phyloP scores from a whole-genome alignment of 64 coral and sea anemone species.

The Orbicella faveolata region DNA sequence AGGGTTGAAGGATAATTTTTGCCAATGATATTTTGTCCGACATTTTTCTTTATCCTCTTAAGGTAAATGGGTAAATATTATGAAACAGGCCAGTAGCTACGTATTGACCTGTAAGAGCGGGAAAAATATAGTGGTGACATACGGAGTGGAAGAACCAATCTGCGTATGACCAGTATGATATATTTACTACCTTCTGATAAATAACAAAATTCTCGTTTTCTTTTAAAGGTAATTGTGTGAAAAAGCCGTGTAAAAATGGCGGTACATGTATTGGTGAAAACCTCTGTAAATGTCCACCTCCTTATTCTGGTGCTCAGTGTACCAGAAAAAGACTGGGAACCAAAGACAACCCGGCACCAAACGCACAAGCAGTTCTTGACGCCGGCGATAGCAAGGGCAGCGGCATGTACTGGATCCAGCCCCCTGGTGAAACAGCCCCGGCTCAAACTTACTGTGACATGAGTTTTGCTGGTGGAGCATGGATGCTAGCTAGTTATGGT shows the following conservation, averaged over 20 bases:
- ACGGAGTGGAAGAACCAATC: background rate
- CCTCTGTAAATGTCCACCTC: constrained; percentile 52
- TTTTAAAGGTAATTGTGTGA: constrained; percentile 48
- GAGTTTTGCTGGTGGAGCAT: constrained; percentile 68
- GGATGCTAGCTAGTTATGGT: constrained; percentile 98
- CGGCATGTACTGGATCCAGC: constrained; percentile 97
- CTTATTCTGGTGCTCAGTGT: constrained; percentile 43
- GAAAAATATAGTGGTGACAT: no score
- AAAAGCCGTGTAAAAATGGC: constrained; percentile 51
- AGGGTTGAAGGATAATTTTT: no score
- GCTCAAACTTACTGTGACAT: constrained; percentile 93
- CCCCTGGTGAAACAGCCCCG: constrained; percentile 73
- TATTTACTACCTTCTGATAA: background rate
- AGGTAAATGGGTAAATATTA: constrained; percentile 42
- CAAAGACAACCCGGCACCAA: constrained; percentile 69
- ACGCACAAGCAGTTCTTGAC: constrained; percentile 81
- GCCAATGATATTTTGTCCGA: no score
- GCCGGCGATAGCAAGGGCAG: constrained; percentile 75
- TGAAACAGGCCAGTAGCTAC: no score
- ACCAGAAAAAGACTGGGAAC: constrained; percentile 64
- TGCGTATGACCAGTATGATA: no score
- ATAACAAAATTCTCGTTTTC: background rate
- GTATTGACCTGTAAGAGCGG: no score
- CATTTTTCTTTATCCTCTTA: background rate
- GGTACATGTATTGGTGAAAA: constrained; percentile 48